Base-by-base conservation (phyloP, 1,140 invertebrate species). In the Catajapyx aquilonaris region DNA sequence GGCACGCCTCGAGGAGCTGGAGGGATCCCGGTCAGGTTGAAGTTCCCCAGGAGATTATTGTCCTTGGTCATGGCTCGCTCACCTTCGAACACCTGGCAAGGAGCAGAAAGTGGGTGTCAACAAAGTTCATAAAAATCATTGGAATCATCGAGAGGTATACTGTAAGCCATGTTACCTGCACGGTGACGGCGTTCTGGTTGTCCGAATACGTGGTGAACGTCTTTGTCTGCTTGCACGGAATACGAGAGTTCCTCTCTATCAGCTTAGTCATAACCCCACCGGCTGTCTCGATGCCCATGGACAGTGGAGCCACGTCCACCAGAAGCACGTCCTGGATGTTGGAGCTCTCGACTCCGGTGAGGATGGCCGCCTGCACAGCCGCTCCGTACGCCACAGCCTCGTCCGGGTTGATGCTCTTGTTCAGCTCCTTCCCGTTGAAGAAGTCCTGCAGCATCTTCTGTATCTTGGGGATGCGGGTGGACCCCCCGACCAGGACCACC, bases 51-150 rank as follows among this genome's bases (percentile, higher is more conserved):
- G 4, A 76, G 50, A 47, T 84, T 78, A 51, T 81, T 81, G 45
- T 81, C 75, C 41, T 68, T 76, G 0, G 78, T 80, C 71, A 81
- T 76, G 0, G 74, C 68, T 47, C 77, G 52, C 52, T 83, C 78
- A n/a, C 79, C 80, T 59, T 84, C 77, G 50, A 66, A 83, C 7
- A 83, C 71, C 56, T 78, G 68, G 19, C 78, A 73, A 13, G 66
- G 62, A 1, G 86, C 81, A 30, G 69, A 76, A 11, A 75, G 68
- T 55, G 86, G 69, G 43, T 71, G n/a, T n/a, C n/a, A n/a, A n/a
- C n/a, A n/a, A n/a, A n/a, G n/a, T n/a, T n/a, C n/a, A n/a, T n/a
- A n/a, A n/a, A n/a, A n/a, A n/a, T n/a, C n/a, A n/a, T 63, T 13
- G 65, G 65, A 39, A 68, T 65, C 11, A 64, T 64, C n/a, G 54